Base-by-base conservation (phyloP, 2,888 invertebrate genomes). In the Epinotia bilunana region DNA sequence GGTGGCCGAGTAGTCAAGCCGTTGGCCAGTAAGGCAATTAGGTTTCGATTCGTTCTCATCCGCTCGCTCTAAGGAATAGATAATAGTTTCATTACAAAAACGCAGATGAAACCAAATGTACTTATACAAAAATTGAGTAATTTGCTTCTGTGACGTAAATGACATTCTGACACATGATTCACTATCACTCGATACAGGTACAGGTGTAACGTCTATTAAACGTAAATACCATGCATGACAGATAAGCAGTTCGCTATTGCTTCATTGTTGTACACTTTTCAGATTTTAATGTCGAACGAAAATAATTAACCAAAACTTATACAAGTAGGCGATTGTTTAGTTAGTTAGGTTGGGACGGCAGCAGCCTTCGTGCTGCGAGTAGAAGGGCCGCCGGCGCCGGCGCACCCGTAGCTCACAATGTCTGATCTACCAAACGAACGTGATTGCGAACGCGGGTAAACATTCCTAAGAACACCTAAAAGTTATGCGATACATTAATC, bases 351-450 rank as follows among this genome's bases (percentile, higher is more conserved):
- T 53, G 13, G 28, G 61, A 55, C 43, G 57, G 68, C 60, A 39
- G 68, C 62, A 69, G 62, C 73, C 73, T 74, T 74, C 63, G 69
- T 33, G 28, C 43, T 4, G 60, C 43, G 57, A 62, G 58, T 69
- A 69, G 62, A 74, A 69, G 73, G 73, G 68, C 16, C 39, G 39
- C 55, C 57, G 73, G 12, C 39, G 39, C 55, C 57, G 73, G 12
- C 69, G 57, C 68, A 57, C 62, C 73, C 73, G 23, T 23, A 20
- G 57, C 28, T 18, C 13, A 46, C 57, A 43, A 49, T 57, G 46
- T 43, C 53, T 46, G 69, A 46, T 69, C 58, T 23, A 60, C 13
- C 23, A 60, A 20, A 69, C 58, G 23, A 20, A 60, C 58, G 46
- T 69, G 68, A 58, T 69, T 69, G 68, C 43, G 58, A 69, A 69